A percentile compares a stretch with the other conserved stretches of the same genome.
Evolutionary conservation across 2,113 vertebrate genomes (phyloP).

Genomic region (Gallinago jamesoni): DNA sequence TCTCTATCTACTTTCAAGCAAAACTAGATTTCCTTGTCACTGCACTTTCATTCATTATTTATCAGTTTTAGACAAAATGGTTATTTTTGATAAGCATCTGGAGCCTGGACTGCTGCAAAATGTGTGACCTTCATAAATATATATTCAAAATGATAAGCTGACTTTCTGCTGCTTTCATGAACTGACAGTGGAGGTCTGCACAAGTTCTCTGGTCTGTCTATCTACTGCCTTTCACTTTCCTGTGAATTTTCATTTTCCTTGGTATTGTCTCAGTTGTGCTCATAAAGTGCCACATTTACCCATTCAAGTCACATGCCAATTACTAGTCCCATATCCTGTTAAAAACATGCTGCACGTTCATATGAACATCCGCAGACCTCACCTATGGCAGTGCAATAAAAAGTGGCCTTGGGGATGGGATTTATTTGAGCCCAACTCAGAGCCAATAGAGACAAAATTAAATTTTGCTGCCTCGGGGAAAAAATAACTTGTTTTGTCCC

Average conservation of each 20-base stretch:
- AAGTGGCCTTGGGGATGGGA: background rate
- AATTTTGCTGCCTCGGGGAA: slow-evolving; percentile 34
- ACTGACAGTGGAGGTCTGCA: background rate
- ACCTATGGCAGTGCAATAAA: slow-evolving; percentile 16
- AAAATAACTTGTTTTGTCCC: slow-evolving; percentile 32
- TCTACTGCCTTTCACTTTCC: background rate
- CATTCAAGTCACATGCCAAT: slow-evolving; percentile 11
- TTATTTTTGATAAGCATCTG: background rate
- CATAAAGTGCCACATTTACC: background rate
- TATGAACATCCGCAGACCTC: background rate
- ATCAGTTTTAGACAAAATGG: background rate
- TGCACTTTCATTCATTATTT: background rate
- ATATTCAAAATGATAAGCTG: background rate
- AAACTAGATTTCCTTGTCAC: background rate
- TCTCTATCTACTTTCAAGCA: background rate
- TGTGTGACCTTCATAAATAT: background rate
- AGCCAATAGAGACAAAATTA: slow-evolving; percentile 59
- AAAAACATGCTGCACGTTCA: background rate
- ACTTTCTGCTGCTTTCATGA: background rate
- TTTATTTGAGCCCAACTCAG: slow-evolving; percentile 34
- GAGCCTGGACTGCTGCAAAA: background rate
- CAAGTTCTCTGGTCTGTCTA: background rate
- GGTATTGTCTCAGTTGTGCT: background rate
- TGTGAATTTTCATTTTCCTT: background rate
- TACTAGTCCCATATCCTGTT: background rate